Evolutionary conservation across 2,797 vertebrate species (phyloP), one percentile per base, ranked within the genome.

Genomic region (Gallinago nigripennis): DNA sequence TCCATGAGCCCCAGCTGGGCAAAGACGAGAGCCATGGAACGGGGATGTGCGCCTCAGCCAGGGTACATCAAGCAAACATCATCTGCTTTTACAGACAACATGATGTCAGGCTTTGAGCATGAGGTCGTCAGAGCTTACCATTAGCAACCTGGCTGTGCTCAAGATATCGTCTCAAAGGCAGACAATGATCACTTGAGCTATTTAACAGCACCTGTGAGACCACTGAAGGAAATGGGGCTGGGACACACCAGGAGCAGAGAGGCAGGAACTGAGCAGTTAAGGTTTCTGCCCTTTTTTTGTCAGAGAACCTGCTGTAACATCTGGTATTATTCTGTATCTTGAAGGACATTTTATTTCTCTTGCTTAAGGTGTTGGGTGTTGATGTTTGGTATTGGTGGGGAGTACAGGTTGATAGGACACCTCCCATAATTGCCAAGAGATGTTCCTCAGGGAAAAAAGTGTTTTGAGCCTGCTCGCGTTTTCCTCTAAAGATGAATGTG

Each of bases 401-500:
- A 77, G 24, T 46, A 61, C 16, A 79, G n/a, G 54, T 39, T 93
- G 46, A 70, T 78, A 80, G 41, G 65, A 61, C 24, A 16, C 18
- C 33, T 76, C 79, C 28, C 27, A 16, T 94, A 87, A 90, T 48
- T 94, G 54, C 53, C 63, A 85, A 68, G 64, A 82, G 35, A 69
- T 53, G 35, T 79, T 88, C 71, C 71, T 78, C 33, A 31, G 70
- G 53, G 60, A 60, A 93, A 86, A 86, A 90, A 41, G 31, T 68
- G 11, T 65, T 84, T 90, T 72, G 51, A 90, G 54, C 41, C 16
- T 82, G 39, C 78, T 91, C 3, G 0, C 14, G 48, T 96, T 96
- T 95, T 95, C 39, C 50, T 91, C 37, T 66, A n/a, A 93, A 96
- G 86, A 95, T 88, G 64, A 95, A 94, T 92, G 88, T 73, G 57